These are phyloP conservation scores for Cryptocheilus praepositus DNA, from an alignment of 2,888 invertebrate genomes.

Conservation along the genomic window DNA sequence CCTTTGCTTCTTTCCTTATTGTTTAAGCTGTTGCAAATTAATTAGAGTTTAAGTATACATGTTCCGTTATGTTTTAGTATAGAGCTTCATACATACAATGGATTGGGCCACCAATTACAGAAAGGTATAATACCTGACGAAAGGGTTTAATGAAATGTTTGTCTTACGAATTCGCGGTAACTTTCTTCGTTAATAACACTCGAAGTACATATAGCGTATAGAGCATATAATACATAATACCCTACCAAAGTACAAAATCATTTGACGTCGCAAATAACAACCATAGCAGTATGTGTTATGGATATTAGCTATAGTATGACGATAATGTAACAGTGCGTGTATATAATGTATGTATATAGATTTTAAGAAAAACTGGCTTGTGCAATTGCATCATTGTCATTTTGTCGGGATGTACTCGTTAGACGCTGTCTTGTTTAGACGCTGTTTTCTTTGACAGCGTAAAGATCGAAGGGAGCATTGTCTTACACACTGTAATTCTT, in stretches of 20 bases:
- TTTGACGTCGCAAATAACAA: constrained; percentile 15
- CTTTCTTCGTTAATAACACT: no score
- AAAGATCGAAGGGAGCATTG: no score
- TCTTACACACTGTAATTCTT: background rate
- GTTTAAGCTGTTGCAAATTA: constrained; percentile 8
- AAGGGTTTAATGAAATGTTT: no score
- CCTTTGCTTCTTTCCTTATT: constrained; percentile 7
- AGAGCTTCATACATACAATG: background rate
- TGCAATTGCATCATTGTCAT: constrained; percentile 25
- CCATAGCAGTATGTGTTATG: constrained; percentile 7
- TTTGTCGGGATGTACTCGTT: no score
- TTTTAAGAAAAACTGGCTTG: constrained; percentile 9
- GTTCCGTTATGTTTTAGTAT: background rate
- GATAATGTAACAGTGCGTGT: constrained; percentile 25
- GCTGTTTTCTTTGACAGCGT: no score
- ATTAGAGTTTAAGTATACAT: constrained; percentile 4
- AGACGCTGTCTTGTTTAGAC: no score
- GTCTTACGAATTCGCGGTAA: no score
- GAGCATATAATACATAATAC: background rate
- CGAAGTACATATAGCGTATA: no score
- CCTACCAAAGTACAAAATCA: constrained; percentile 22
- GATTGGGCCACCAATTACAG: constrained; percentile 11
- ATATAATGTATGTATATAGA: constrained; percentile 28
- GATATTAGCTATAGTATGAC: no score
- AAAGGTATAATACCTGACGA: no score